These are phyloP conservation scores for Drosophila dunni DNA, from an alignment of 1,140 invertebrate genomes.

Conservation along the genomic window DNA sequence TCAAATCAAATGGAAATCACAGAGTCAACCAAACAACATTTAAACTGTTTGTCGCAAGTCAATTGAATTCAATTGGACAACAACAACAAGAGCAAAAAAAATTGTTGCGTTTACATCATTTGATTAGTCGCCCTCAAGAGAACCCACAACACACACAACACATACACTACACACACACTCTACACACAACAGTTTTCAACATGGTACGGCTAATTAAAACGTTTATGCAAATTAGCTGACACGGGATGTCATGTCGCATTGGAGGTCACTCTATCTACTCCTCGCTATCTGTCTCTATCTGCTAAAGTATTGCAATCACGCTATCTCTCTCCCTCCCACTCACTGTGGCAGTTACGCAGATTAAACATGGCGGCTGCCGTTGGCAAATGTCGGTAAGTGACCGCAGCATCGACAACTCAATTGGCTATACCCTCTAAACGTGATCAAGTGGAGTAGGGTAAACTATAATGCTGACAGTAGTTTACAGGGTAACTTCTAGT, in stretches of 20 bases:
- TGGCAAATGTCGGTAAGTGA: conserved; percentile 38
- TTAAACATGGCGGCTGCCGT: conserved; percentile 44
- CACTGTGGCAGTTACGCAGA: conserved; percentile 28
- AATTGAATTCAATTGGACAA: conserved; percentile 76
- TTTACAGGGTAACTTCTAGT: not conserved
- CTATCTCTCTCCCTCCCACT: not conserved
- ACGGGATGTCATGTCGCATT: conserved; percentile 55
- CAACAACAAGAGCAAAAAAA: conserved; percentile 37
- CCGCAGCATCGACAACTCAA: conserved; percentile 52
- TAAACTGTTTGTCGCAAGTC: conserved; percentile 53
- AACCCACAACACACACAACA: not conserved
- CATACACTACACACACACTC: not conserved
- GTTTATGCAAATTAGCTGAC: conserved; percentile 74
- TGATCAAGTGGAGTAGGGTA: too few species aligned
- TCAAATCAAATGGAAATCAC: conserved; percentile 30
- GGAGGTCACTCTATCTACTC: conserved; percentile 42
- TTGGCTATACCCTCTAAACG: conserved; percentile 28
- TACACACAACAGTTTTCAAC: not conserved
- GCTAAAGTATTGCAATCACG: not conserved
- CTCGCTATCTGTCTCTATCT: not conserved
- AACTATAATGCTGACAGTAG: not conserved
- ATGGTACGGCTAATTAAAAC: conserved; percentile 67
- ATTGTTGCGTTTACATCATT: conserved; percentile 52
- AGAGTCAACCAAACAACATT: conserved; percentile 18
- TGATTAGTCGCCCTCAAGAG: conserved; percentile 52